Evolutionary conservation across 2,888 invertebrate species (phyloP), one percentile per base, ranked within the genome.

Genomic region (Drosophila buzzatii): DNA sequence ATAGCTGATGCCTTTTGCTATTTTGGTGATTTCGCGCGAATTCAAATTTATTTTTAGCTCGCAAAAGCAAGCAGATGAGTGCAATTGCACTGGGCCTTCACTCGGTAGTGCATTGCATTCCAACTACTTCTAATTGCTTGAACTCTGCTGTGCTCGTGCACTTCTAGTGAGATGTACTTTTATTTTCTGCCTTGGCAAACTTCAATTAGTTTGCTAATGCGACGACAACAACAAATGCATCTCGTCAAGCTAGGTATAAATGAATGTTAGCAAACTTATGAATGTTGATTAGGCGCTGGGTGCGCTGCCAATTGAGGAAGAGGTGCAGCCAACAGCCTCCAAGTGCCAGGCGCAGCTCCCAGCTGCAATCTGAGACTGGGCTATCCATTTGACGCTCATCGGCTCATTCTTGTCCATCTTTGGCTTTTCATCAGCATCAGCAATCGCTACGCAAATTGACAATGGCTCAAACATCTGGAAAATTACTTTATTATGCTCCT

Each of bases 301-400:
- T 85, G 90, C 70, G 84, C 69, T 76, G 64, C 35, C 62, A 72
- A 84, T 84, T 85, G 76, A 79, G 84, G 88, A 84, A 84, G 56
- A 85, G 84, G 84, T 84, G 84, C 90, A 84, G 83, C 70, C 62
- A 35, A 27, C 37, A 41, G 62, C 51, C 41, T 35, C 67, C 27
- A 37, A 77, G 44, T 49, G 23, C 9, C 65, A 51, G 2, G 14
- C 6, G 51, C 56, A 72, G 44, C 47, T 14, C 20, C 27, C 49
- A 16, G 60, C 59, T n/a, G 55, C 58, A 53, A 56, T 60, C 37
- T 27, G 59, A 59, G 47, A 14, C 52, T 45, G 14, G 41, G 62
- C 59, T 75, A 77, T 2, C 62, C 55, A 65, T 70, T 75, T 60
- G 37, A 64, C 60, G 42, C 53, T 33, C 51, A 60, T 51, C 77